Percentiles rank a stretch among this genome's conserved stretches.
These are phyloP conservation scores for Trissolcus basalis DNA, from an alignment of 1,140 invertebrate species.

Conservation along the genomic window DNA sequence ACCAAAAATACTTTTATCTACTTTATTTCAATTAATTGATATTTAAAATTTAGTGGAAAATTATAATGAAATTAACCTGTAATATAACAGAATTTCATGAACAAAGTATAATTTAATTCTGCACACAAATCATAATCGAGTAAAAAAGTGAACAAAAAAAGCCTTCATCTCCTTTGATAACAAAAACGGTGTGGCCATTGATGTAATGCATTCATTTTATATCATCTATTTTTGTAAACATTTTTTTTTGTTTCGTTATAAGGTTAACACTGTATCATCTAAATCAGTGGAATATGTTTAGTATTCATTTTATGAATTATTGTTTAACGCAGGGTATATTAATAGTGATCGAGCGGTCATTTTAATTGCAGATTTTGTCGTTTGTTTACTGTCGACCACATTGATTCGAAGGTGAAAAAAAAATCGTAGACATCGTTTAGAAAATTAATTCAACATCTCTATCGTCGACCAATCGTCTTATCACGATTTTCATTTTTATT, in stretches of 20 bases:
- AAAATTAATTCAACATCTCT: constrained; percentile 28
- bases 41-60: too few species aligned
- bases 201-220: constrained; percentile 49
- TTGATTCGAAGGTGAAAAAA: constrained; percentile 47
- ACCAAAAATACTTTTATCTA: too few species aligned
- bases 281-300: constrained; percentile 34
- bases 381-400: constrained; percentile 38
- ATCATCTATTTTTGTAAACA: too few species aligned
- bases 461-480: constrained; percentile 7
- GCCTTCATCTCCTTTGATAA: constrained; percentile 23
- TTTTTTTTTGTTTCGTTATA: constrained; percentile 15
- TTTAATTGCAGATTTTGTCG: constrained; percentile 43
- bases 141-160: constrained; percentile 5
- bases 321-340: constrained; percentile 27
- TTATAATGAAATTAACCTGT: too few species aligned
- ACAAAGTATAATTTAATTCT: too few species aligned
- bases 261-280: constrained; percentile 43
- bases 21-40: too few species aligned
- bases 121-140: too few species aligned
- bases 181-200: constrained; percentile 36
- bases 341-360: constrained; percentile 36
- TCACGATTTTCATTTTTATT: background rate
- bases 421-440: constrained; percentile 22
- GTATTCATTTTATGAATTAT: constrained; percentile 28
- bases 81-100: too few species aligned